Evolutionary conservation across 2,888 invertebrate genomes (phyloP).

Genomic region (Campoletis raptor): DNA sequence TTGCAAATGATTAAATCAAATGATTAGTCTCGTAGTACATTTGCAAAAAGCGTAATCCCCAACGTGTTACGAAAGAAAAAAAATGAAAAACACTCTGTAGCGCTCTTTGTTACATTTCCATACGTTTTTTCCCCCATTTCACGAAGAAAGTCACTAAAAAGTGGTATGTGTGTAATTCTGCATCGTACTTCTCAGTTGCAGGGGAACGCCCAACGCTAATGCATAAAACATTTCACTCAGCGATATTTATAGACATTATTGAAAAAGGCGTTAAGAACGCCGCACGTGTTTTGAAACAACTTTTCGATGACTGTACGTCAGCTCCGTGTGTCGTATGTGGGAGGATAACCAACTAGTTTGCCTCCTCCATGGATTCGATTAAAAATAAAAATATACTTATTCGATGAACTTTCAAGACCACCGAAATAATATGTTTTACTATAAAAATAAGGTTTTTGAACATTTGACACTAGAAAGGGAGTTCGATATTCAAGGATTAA

Average conservation of each 20-base stretch:
- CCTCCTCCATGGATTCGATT: not conserved
- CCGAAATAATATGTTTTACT: not conserved
- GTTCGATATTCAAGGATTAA: not conserved
- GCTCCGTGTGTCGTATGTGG: conserved; percentile 1
- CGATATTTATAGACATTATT: conserved; percentile 28
- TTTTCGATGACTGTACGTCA: conserved; percentile 15
- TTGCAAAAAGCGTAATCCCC: not conserved
- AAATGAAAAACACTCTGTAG: not conserved
- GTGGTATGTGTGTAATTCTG: not conserved
- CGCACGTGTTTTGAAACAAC: conserved; percentile 3
- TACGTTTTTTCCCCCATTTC: not conserved
- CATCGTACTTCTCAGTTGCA: not conserved
- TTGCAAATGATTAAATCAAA: not conserved
- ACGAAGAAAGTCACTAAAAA: conserved; percentile 3
- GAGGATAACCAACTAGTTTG: not conserved
- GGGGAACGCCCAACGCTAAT: conserved; percentile 4
- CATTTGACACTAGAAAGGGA: not conserved
- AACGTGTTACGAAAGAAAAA: not conserved
- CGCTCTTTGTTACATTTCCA: not conserved
- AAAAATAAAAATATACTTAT: not conserved
- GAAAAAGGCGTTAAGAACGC: conserved; percentile 11
- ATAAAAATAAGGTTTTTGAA: not conserved
- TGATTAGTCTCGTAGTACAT: not conserved
- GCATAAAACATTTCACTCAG: not conserved
- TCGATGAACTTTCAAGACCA: not conserved